phyloP scores from a whole-genome alignment of 2,888 invertebrate genomes.

The Noctua pronuba region DNA sequence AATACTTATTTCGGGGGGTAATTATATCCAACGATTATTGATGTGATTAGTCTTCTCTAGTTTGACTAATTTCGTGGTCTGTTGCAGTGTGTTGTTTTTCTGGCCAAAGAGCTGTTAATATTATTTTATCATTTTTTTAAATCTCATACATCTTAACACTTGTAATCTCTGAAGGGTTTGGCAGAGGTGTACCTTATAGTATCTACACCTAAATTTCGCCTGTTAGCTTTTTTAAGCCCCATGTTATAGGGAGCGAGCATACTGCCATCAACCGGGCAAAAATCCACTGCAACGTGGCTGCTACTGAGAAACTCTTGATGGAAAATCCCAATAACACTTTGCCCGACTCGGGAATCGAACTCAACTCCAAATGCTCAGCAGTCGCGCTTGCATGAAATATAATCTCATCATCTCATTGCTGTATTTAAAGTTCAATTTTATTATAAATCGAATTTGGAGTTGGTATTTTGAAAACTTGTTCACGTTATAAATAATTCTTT shows the following conservation, averaged over 20 bases:
- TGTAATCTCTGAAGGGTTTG: background rate
- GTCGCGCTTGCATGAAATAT: background rate
- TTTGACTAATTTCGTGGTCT: background rate
- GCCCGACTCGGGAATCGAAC: background rate
- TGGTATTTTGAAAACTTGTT: background rate
- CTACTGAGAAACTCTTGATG: background rate
- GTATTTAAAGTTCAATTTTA: background rate
- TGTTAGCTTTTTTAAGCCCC: background rate
- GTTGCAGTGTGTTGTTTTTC: background rate
- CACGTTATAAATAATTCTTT: background rate
- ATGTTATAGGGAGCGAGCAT: background rate
- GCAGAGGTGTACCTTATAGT: background rate
- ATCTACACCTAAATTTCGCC: background rate
- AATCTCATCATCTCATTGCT: background rate
- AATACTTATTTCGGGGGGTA: background rate
- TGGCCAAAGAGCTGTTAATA: background rate
- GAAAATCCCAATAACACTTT: background rate
- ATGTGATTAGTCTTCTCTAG: background rate
- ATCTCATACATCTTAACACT: background rate
- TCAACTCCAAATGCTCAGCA: background rate
- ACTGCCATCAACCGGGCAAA: background rate
- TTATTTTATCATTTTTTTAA: background rate
- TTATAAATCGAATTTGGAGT: background rate
- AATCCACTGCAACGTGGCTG: background rate
- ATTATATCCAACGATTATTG: background rate